phyloP scores from a whole-genome alignment of 2,888 invertebrate species.

The Lacanobia wlatinum region DNA sequence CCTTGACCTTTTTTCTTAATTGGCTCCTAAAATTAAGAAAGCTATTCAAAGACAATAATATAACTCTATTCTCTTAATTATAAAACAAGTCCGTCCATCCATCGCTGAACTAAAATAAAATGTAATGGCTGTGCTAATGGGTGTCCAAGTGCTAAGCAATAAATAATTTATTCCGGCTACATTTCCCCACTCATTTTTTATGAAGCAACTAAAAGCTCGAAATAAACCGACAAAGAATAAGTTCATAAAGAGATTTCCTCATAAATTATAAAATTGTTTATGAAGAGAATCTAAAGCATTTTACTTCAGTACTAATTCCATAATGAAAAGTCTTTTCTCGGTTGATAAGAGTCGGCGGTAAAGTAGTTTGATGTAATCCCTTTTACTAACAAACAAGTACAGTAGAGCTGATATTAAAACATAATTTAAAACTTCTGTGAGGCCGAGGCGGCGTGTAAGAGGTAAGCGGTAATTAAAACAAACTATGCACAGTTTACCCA shows the following conservation, averaged over 20 bases:
- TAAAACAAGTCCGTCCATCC: constrained; percentile 53
- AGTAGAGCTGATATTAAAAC: constrained; percentile 42
- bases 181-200: constrained; percentile 76
- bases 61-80: constrained; percentile 38
- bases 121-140: constrained; percentile 78
- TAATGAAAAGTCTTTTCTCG: constrained; percentile 33
- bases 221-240: constrained; percentile 59
- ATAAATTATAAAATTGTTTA: constrained; percentile 52
- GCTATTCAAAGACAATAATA: neutral
- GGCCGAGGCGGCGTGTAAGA: constrained; percentile 35
- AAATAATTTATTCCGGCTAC: constrained; percentile 77
- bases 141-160: constrained; percentile 74
- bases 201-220: constrained; percentile 74
- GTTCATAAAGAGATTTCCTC: constrained; percentile 53
- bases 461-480: constrained; percentile 57
- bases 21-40: neutral
- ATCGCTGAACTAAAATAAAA: constrained; percentile 72
- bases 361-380: constrained; percentile 45
- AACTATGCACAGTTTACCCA: constrained; percentile 56
- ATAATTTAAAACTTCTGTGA: constrained; percentile 40
- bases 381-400: constrained; percentile 28
- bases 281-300: constrained; percentile 40
- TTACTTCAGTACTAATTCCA: constrained; percentile 43
- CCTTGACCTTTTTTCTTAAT: neutral
- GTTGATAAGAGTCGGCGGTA: constrained; percentile 11